Evolutionary conservation across 2,113 vertebrate species (phyloP).

Genomic region (Hydropotes inermis): DNA sequence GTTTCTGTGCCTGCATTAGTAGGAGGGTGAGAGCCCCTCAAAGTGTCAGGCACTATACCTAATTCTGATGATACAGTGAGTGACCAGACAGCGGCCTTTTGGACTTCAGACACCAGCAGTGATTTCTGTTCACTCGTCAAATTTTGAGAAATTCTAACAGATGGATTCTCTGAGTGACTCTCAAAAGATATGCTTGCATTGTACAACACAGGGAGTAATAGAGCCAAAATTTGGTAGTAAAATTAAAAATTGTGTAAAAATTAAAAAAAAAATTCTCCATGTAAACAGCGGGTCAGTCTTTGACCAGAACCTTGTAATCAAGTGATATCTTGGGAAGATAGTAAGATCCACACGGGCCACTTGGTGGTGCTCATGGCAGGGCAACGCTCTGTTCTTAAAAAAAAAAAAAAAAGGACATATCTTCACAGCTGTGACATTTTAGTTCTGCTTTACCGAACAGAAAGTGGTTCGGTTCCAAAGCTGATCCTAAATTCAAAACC

Average conservation of each 20-base stretch:
- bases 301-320: background rate
- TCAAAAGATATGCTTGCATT: background rate
- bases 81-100: background rate
- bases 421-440: constrained; percentile 31
- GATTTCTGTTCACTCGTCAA: background rate
- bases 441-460: constrained; percentile 40
- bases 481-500: constrained; percentile 40
- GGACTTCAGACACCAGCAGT: background rate
- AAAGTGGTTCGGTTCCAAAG: constrained; percentile 18
- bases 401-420: background rate
- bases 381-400: background rate
- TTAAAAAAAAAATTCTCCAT: background rate
- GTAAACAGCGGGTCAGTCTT: background rate
- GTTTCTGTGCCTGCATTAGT: background rate
- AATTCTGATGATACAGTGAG: background rate
- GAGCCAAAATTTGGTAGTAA: background rate
- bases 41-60: background rate
- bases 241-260: background rate
- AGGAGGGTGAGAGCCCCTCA: background rate
- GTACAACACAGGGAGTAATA: background rate
- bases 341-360: background rate
- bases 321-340: background rate
- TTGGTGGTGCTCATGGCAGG: constrained; percentile 39
- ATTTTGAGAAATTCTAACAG: background rate
- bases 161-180: background rate